Conservation (phyloP, 2,113 vertebrate species). For the Spheniscus mendiculus region DNA sequence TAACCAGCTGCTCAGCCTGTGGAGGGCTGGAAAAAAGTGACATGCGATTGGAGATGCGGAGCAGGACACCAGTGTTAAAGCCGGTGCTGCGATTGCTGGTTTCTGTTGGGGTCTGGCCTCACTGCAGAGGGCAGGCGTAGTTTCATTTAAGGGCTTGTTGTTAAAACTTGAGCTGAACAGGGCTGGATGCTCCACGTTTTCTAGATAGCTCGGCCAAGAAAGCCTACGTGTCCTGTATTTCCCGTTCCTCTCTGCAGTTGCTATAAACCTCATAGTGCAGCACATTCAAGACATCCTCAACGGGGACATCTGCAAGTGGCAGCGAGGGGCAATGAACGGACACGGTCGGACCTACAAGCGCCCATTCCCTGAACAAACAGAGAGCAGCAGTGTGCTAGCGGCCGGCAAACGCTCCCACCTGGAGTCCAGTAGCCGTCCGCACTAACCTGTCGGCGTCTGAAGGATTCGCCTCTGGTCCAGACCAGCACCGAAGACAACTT, state of each 20-base stretch:
- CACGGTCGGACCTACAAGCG: conserved; percentile 82
- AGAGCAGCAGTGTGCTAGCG: conserved; percentile 57
- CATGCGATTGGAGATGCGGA: fast-evolving
- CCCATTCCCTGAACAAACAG: conserved; percentile 76
- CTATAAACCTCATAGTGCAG: conserved; percentile 98
- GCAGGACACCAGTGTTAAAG: not conserved
- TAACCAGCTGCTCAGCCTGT: not conserved
- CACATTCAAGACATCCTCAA: conserved; percentile 98
- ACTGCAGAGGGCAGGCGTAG: not conserved
- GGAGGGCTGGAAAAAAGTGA: not conserved
- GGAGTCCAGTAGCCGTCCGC: conserved; percentile 94
- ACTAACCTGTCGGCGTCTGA: conserved; percentile 47
- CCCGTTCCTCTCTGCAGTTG: conserved; percentile 74
- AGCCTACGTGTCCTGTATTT: not conserved
- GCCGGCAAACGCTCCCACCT: conserved; percentile 84
- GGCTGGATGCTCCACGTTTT: not conserved
- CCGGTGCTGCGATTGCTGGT: not conserved
- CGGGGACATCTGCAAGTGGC: conserved; percentile 93
- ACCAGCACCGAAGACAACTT: not conserved
- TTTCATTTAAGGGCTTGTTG: not conserved
- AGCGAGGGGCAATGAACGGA: conserved; percentile 78
- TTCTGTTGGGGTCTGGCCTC: not conserved
- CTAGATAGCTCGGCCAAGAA: not conserved
- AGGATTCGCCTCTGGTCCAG: not conserved
- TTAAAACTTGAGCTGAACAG: not conserved